Evolutionary conservation across 2,888 invertebrate species (phyloP).

Genomic region (Buathra laborator): DNA sequence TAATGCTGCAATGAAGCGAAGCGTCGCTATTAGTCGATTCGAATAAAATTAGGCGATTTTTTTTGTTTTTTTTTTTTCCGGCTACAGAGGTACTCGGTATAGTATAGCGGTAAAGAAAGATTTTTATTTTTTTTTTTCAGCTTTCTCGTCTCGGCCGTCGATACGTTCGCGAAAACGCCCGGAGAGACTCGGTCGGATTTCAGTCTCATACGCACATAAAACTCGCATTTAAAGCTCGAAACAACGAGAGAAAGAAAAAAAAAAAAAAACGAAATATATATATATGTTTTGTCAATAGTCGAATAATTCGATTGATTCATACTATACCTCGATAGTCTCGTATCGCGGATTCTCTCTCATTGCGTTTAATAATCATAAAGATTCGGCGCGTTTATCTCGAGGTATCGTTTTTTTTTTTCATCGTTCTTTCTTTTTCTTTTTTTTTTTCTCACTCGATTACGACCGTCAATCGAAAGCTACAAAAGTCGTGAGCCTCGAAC

Average conservation of each 20-base stretch:
- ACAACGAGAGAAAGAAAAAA: slow-evolving; percentile 1
- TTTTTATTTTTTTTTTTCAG: slow-evolving; percentile 5
- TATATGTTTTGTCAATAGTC: not conserved
- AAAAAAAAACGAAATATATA: not conserved
- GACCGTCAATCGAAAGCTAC: slow-evolving; percentile 82
- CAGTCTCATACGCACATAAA: slow-evolving; percentile 29
- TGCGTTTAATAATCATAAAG: slow-evolving; percentile 42
- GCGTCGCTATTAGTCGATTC: slow-evolving; percentile 64
- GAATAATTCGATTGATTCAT: slow-evolving; percentile 27
- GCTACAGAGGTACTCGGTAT: slow-evolving; percentile 33
- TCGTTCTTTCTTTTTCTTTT: slow-evolving; percentile 8
- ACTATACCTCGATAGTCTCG: slow-evolving; percentile 46
- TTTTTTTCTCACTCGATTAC: slow-evolving; percentile 78
- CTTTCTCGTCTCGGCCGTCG: slow-evolving; percentile 63
- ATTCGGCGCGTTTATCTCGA: slow-evolving; percentile 21
- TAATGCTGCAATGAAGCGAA: slow-evolving; percentile 66
- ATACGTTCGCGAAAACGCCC: slow-evolving; percentile 60
- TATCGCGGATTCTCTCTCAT: slow-evolving; percentile 35
- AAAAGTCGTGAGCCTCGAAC: slow-evolving; percentile 81
- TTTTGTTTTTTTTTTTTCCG: slow-evolving; percentile 37
- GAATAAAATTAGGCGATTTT: slow-evolving; percentile 67
- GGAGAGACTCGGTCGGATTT: slow-evolving; percentile 55
- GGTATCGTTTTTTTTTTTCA: slow-evolving; percentile 13
- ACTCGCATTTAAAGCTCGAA: not conserved
- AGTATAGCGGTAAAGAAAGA: slow-evolving; percentile 42